A percentile compares a stretch with the other conserved stretches of the same genome.
Conservation (phyloP, 2,888 invertebrate species). For the Mythimna pallens region DNA sequence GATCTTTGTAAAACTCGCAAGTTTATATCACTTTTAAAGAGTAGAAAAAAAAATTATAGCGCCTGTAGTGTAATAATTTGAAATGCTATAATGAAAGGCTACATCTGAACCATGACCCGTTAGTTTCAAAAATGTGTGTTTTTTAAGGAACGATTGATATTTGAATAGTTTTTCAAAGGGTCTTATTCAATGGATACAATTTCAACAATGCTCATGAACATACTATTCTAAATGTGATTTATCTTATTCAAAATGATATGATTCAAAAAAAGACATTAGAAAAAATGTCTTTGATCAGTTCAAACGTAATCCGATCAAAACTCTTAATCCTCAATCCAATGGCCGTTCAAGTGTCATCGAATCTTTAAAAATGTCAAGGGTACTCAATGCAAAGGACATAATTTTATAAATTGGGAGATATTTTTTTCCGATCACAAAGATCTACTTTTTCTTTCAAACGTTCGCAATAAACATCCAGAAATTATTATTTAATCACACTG, state of each 20-base stretch:
- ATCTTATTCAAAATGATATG: slow-evolving; percentile 5
- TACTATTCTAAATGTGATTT: not conserved
- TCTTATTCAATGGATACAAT: not conserved
- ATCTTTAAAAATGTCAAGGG: slow-evolving; percentile 13
- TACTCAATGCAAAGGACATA: slow-evolving; percentile 3
- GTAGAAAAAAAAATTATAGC: slow-evolving; percentile 47
- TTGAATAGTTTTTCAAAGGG: not conserved
- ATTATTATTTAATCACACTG: not conserved
- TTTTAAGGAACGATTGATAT: too few relatives aligned
- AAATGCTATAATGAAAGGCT: slow-evolving; percentile 14
- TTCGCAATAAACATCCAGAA: not conserved
- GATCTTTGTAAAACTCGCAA: slow-evolving; percentile 43
- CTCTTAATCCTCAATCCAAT: slow-evolving; percentile 26
- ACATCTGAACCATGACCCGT: too few relatives aligned
- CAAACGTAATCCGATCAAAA: slow-evolving; percentile 35
- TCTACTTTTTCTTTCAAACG: not conserved
- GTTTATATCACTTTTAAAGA: slow-evolving; percentile 50
- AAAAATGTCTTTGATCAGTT: slow-evolving; percentile 23
- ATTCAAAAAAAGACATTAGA: slow-evolving; percentile 10
- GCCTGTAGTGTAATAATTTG: slow-evolving; percentile 37
- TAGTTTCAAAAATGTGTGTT: too few relatives aligned
- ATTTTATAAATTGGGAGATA: slow-evolving; percentile 1
- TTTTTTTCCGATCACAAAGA: not conserved
- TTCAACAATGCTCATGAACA: slow-evolving; percentile 2
- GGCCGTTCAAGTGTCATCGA: slow-evolving; percentile 27